A percentile compares a stretch with the other conserved stretches of the same genome.
Evolutionary conservation across 1,140 invertebrate species (phyloP).

Genomic region (Eriosoma lanigerum): DNA sequence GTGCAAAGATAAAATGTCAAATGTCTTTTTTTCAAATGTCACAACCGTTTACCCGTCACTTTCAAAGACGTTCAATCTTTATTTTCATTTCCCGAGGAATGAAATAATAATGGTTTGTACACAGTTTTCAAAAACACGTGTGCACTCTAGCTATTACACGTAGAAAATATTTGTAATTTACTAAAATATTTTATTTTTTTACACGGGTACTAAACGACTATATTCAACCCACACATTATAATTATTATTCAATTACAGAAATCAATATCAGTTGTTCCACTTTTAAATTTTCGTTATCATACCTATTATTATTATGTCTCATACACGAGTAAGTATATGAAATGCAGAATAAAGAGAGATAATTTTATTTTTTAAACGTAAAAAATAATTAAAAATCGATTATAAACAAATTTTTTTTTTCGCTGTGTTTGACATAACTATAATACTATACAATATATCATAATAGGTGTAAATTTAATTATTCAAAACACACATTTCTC

Average conservation of each 20-base stretch:
- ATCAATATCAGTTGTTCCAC: too few relatives aligned
- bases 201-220: too few relatives aligned
- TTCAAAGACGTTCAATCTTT: background rate
- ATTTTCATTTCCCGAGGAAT: background rate
- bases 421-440: too few relatives aligned
- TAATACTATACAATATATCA: too few relatives aligned
- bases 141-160: background rate
- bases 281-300: too few relatives aligned
- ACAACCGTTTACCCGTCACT: background rate
- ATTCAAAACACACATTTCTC: background rate
- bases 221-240: background rate
- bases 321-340: too few relatives aligned
- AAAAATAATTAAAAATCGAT: too few relatives aligned
- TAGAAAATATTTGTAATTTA: background rate
- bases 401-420: too few relatives aligned
- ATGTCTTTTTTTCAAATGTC: constrained; percentile 9
- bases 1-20: background rate
- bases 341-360: too few relatives aligned
- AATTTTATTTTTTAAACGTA: too few relatives aligned
- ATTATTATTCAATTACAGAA: background rate
- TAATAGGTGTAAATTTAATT: background rate
- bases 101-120: background rate
- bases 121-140: background rate
- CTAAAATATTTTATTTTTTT: background rate
- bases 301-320: too few relatives aligned